Percentiles rank a stretch among this genome's conserved stretches.
These are phyloP conservation scores for Buathra laborator DNA, from an alignment of 2,888 invertebrate genomes.

Conservation along the genomic window DNA sequence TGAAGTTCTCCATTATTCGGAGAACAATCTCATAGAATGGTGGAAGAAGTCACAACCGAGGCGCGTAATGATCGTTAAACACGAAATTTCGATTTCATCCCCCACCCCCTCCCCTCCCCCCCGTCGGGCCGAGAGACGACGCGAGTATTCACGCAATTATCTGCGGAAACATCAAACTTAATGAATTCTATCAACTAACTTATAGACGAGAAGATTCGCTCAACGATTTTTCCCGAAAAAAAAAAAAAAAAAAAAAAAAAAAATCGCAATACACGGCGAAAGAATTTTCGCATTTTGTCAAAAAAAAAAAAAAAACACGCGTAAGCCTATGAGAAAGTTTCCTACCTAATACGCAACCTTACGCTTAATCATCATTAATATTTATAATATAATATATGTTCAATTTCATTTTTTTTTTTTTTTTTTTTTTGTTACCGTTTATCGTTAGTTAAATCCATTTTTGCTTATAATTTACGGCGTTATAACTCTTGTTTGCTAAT, in stretches of 20 bases:
- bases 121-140: conserved; percentile 22
- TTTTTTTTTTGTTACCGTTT: conserved; percentile 47
- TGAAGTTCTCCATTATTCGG: conserved; percentile 65
- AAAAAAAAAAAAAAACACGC: conserved; percentile 41
- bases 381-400: conserved; percentile 53
- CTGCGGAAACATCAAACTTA: conserved; percentile 53
- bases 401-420: conserved; percentile 58
- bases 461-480: conserved; percentile 66
- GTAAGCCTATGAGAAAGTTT: conserved; percentile 65
- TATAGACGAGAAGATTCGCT: conserved; percentile 44
- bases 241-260: conserved; percentile 8
- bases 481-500: conserved; percentile 76
- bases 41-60: conserved; percentile 41
- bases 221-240: conserved; percentile 39
- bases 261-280: background rate
- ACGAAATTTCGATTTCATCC: background rate
- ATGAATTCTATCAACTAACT: conserved; percentile 40
- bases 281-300: conserved; percentile 6
- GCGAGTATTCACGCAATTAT: conserved; percentile 18
- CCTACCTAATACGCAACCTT: conserved; percentile 62
- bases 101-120: too few relatives aligned
- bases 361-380: conserved; percentile 40
- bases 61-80: background rate
- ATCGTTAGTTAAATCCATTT: conserved; percentile 63
- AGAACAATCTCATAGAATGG: conserved; percentile 45